Percentiles rank a stretch among this genome's conserved stretches.
Conservation (phyloP, 1,140 invertebrate species). For the Cotesia chilonis region DNA sequence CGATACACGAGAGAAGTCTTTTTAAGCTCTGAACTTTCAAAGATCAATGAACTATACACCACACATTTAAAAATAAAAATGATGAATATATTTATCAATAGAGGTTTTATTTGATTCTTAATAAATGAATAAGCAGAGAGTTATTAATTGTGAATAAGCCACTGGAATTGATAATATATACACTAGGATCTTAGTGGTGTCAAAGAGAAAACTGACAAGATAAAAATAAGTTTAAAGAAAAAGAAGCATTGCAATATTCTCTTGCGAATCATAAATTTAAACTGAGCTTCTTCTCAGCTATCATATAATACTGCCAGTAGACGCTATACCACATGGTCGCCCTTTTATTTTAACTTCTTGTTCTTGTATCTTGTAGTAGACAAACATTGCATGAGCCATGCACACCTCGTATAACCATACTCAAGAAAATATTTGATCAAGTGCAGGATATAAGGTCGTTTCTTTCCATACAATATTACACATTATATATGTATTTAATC, state of each 20-base stretch:
- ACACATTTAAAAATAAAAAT: too few relatives aligned
- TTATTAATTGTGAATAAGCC: too few relatives aligned
- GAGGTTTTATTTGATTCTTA: too few relatives aligned
- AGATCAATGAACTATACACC: not conserved
- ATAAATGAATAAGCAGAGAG: too few relatives aligned
- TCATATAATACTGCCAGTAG: too few relatives aligned
- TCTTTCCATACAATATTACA: slow-evolving; percentile 8
- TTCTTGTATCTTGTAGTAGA: not conserved
- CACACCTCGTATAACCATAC: not conserved
- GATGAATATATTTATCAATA: too few relatives aligned
- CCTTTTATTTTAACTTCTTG: slow-evolving; percentile 23
- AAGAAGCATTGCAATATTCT: slow-evolving; percentile 8
- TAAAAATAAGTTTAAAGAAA: not conserved
- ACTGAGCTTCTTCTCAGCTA: not conserved
- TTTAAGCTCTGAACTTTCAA: not conserved
- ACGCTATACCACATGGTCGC: not conserved
- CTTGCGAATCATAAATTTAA: slow-evolving; percentile 4
- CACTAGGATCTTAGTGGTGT: not conserved
- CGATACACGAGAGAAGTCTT: not conserved
- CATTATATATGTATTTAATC: not conserved
- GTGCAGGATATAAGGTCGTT: slow-evolving; percentile 12
- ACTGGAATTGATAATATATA: not conserved
- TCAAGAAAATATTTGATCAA: slow-evolving; percentile 29
- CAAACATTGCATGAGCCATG: slow-evolving; percentile 6
- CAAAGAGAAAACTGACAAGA: not conserved